A percentile compares a stretch with the other conserved stretches of the same genome.
phyloP scores from a whole-genome alignment of 2,888 invertebrate species.

The Drosophila fungiperda region DNA sequence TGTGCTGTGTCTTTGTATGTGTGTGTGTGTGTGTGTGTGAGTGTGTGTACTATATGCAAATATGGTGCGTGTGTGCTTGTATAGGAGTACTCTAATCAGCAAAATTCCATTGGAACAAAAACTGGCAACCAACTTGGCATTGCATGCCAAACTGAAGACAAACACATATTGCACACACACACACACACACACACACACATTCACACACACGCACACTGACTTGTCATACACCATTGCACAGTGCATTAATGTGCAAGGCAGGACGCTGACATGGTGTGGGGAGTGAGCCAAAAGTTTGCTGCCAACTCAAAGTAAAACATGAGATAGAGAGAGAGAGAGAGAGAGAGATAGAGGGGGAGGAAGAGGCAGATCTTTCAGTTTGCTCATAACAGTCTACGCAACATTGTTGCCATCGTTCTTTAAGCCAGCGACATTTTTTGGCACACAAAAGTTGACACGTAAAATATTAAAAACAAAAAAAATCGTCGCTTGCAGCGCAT shows the following conservation, averaged over 20 bases:
- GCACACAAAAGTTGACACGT: slow-evolving; percentile 75
- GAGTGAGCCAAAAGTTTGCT: slow-evolving; percentile 52
- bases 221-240: slow-evolving; percentile 56
- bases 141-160: slow-evolving; percentile 52
- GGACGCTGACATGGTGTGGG: slow-evolving; percentile 54
- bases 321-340: not conserved
- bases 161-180: slow-evolving; percentile 18
- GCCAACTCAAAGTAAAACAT: slow-evolving; percentile 51
- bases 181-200: not conserved
- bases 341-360: not conserved
- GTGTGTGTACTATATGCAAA: slow-evolving; percentile 15
- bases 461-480: slow-evolving; percentile 66
- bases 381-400: slow-evolving; percentile 59
- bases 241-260: slow-evolving; percentile 67
- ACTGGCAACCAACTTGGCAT: slow-evolving; percentile 60
- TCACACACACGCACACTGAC: slow-evolving; percentile 14
- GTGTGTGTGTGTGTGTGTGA: not conserved
- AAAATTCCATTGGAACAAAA: slow-evolving; percentile 53
- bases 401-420: slow-evolving; percentile 50
- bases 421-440: slow-evolving; percentile 51
- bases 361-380: slow-evolving; percentile 5
- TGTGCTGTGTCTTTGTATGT: slow-evolving; percentile 22
- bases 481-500: slow-evolving; percentile 21
- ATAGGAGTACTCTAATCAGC: slow-evolving; percentile 52
- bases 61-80: slow-evolving; percentile 18